Conservation (phyloP, 2,113 vertebrate genomes). For the Ptyas mucosa region DNA sequence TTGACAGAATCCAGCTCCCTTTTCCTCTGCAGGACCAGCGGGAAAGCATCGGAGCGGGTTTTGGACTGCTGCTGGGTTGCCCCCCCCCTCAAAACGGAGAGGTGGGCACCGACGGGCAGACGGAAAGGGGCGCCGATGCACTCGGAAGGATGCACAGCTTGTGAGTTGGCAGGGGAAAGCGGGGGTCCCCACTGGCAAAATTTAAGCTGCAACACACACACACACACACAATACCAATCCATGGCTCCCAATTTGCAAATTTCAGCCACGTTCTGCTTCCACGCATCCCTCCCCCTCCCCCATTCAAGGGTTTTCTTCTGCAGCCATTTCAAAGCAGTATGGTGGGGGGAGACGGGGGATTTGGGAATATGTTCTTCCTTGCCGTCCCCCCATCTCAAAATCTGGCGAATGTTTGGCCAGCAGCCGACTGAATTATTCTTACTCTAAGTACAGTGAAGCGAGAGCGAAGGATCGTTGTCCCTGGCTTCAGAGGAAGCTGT, state of each 20-base stretch:
- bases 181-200: not conserved
- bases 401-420: not conserved
- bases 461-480: not conserved
- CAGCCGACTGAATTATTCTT: not conserved
- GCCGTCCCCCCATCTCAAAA: not conserved
- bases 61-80: not conserved
- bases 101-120: too few relatives aligned
- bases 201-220: not conserved
- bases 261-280: not conserved
- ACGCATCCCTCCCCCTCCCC: too few relatives aligned
- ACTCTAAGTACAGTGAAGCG: not conserved
- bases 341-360: too few relatives aligned
- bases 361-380: not conserved
- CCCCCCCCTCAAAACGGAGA: not conserved
- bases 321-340: not conserved
- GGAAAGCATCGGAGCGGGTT: not conserved
- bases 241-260: not conserved
- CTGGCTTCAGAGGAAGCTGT: not conserved
- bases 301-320: not conserved
- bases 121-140: accelerated
- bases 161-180: not conserved
- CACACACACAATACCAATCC: not conserved
- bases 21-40: not conserved
- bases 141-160: not conserved
- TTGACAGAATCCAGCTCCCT: not conserved